These are phyloP conservation scores for Ophonus ardosiacus DNA, from an alignment of 2,888 invertebrate species.

Conservation along the genomic window DNA sequence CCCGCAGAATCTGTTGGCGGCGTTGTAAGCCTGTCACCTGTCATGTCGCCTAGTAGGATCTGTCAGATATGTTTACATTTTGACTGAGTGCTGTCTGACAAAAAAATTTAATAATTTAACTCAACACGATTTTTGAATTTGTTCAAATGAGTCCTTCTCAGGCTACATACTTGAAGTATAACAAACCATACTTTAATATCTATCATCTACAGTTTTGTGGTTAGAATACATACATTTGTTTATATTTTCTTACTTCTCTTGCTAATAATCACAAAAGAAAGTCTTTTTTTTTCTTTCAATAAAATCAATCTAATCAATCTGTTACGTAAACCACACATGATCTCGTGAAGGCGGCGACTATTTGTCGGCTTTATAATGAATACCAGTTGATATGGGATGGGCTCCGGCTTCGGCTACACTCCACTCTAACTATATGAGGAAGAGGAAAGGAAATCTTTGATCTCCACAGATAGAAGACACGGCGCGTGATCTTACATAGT, in stretches of 20 bases:
- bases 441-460: conserved; percentile 30
- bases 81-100: no score
- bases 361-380: conserved; percentile 44
- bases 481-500: not conserved
- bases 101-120: no score
- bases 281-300: not conserved
- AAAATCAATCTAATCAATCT: not conserved
- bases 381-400: conserved; percentile 25
- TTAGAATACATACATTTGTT: no score
- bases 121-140: no score
- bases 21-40: no score
- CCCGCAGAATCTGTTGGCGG: no score
- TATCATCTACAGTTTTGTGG: not conserved
- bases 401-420: not conserved
- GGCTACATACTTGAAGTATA: no score
- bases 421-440: not conserved
- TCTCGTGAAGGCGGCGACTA: not conserved
- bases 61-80: no score
- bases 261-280: not conserved
- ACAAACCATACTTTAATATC: no score
- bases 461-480: not conserved
- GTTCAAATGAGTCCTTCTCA: no score
- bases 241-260: no score
- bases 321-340: conserved; percentile 2
- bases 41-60: no score